These are phyloP conservation scores for Malachius bipustulatus DNA, from an alignment of 2,888 invertebrate genomes.

Conservation along the genomic window DNA sequence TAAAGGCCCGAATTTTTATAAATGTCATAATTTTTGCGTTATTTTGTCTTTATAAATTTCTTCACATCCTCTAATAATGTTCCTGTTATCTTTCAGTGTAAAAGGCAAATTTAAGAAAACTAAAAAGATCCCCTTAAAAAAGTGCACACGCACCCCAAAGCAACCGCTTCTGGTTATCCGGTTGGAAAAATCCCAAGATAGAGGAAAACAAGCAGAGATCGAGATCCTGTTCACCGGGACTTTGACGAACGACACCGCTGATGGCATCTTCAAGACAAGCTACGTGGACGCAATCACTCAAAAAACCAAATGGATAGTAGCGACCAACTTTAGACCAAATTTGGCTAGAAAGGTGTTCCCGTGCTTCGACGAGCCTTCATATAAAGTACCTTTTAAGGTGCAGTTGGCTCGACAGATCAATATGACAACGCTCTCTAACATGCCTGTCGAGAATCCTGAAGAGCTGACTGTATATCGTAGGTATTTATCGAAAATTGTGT, in stretches of 20 bases:
- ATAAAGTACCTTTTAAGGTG: conserved; percentile 57
- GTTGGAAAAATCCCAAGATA: conserved; percentile 45
- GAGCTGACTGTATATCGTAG: too few species aligned
- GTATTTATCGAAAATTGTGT: too few species aligned
- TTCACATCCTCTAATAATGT: too few species aligned
- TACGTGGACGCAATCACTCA: conserved; percentile 40
- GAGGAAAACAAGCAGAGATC: conserved; percentile 47
- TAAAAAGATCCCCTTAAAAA: conserved; percentile 11
- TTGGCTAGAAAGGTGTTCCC: conserved; percentile 68
- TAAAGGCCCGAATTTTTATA: too few species aligned
- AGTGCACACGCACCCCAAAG: conserved; percentile 43
- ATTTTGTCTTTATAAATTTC: too few species aligned
- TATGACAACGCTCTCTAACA: conserved; percentile 53
- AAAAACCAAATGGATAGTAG: conserved; percentile 44
- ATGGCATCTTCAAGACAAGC: conserved; percentile 57
- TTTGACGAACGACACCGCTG: conserved; percentile 49
- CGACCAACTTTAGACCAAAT: conserved; percentile 58
- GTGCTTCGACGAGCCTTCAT: conserved; percentile 68
- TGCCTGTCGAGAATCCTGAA: conserved; percentile 44
- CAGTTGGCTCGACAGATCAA: conserved; percentile 49
- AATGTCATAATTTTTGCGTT: too few species aligned
- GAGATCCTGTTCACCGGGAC: conserved; percentile 54
- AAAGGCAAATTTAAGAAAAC: neutral
- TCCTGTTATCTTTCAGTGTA: neutral
- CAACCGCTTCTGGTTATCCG: conserved; percentile 50